phyloP scores from a whole-genome alignment of 2,888 invertebrate species.

The Epinotia ramella region DNA sequence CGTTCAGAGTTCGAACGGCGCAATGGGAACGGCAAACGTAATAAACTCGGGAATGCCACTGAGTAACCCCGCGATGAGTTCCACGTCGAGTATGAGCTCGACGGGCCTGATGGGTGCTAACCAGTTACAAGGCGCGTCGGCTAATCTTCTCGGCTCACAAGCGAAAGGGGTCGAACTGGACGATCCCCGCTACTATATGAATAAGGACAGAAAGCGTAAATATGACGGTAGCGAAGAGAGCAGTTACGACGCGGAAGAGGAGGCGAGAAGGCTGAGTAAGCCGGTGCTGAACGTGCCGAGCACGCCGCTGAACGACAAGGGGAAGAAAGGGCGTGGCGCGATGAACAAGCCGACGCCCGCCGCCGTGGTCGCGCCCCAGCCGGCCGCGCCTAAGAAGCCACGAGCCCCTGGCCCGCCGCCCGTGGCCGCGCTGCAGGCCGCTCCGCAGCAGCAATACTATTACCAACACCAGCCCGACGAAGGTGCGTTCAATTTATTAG shows the following conservation, averaged over 20 bases:
- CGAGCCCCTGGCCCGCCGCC: constrained; percentile 77
- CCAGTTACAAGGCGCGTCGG: constrained; percentile 74
- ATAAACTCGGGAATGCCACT: constrained; percentile 73
- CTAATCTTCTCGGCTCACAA: constrained; percentile 68
- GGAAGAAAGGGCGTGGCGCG: constrained; percentile 73
- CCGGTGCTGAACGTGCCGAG: constrained; percentile 83
- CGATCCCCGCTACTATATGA: constrained; percentile 90
- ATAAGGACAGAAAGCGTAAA: constrained; percentile 89
- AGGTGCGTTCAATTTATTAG: constrained; percentile 86
- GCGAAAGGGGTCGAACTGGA: constrained; percentile 85
- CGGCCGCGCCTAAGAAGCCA: constrained; percentile 80
- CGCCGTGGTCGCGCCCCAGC: constrained; percentile 78
- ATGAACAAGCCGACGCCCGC: constrained; percentile 70
- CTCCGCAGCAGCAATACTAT: constrained; percentile 83
- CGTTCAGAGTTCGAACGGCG: constrained; percentile 75
- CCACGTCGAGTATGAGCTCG: constrained; percentile 69
- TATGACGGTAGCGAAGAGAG: constrained; percentile 89
- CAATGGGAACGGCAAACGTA: constrained; percentile 70
- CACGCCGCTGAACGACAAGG: constrained; percentile 78
- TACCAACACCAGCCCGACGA: constrained; percentile 85
- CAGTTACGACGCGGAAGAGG: constrained; percentile 86
- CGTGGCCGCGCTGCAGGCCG: constrained; percentile 75
- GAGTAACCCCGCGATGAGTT: constrained; percentile 71
- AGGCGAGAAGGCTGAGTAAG: constrained; percentile 80
- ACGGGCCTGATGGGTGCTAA: constrained; percentile 78